Evolutionary conservation across 2,888 invertebrate species (phyloP), one percentile per base, ranked within the genome.

Genomic region (Metopia argyrocephala): DNA sequence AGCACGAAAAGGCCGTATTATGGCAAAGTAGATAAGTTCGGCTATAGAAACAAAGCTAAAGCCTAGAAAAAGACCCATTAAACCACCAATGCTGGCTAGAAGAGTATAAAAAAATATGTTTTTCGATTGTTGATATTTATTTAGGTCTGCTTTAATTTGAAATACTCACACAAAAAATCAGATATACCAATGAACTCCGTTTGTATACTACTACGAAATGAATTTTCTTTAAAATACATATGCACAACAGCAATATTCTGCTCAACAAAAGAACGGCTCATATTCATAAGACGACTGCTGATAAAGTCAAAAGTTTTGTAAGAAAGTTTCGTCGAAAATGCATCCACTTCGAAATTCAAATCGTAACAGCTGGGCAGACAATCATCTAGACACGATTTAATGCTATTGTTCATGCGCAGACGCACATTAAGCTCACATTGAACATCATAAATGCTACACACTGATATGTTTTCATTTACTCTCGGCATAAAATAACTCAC

Each of bases 21-120:
- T 92, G 45, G 94, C 85, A 86, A 93, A 96, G 89, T 96, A 96
- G 3, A 95, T 74, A 5, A 95, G 92, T 89, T 96, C 96, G 59
- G 95, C 93, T 0, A 94, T 92, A 82, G 96, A 96, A 86, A 96
- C 92, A 86, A 95, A 93, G 86, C 96, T 96, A 89, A 96, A 96
- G 3, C 96, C 96, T 92, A 96, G 92, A 87, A 95, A 96, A 0
- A 96, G 91, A 0, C 96, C 95, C 45, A 96, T 92, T 1, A 96
- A 91, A 5, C 96, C 96, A 18, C 96, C 96, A 2, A 95, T 94
- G 87, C 94, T 95, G 0, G 96, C 96, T 96, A 90, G 48, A 74
- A 92, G 91, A 31, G n/a, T 46, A 5, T 2, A 20, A 48, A n/a
- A 0, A 48, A 48, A n/a, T 48, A 6, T 31, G 31, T 6, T 6